Percentiles rank a stretch among this genome's conserved stretches.
Evolutionary conservation across 2,113 vertebrate genomes (phyloP).

Genomic region (Rhinoderma darwinii): DNA sequence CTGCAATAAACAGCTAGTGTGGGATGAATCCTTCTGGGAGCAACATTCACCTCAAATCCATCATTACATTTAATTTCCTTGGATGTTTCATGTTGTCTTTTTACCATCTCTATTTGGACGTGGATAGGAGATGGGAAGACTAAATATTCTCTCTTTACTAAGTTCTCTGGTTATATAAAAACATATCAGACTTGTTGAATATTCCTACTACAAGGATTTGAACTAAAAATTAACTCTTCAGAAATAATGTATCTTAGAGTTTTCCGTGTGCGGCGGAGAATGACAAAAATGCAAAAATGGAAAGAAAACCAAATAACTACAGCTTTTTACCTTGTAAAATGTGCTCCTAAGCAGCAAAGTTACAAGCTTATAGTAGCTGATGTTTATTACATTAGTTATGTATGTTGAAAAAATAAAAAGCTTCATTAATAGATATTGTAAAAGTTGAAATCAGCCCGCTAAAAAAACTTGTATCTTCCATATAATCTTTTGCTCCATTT

Average conservation of each 20-base stretch:
- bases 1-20: background rate
- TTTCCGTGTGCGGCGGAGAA: background rate
- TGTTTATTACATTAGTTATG: no score
- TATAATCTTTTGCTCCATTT: no score
- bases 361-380: no score
- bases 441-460: no score
- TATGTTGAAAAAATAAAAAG: no score
- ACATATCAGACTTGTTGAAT: background rate
- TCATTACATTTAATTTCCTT: conserved; percentile 24
- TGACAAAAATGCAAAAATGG: no score
- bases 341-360: no score
- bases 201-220: background rate
- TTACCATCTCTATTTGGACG: background rate
- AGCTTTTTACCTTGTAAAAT: no score
- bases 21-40: conserved; percentile 6
- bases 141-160: background rate
- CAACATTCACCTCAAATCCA: background rate
- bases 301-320: no score
- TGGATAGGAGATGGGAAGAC: background rate
- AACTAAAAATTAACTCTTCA: background rate
- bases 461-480: no score
- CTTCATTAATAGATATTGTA: no score
- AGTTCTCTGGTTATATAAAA: background rate
- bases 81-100: conserved; percentile 2
- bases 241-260: background rate